A percentile compares a stretch with the other conserved stretches of the same genome.
These are phyloP conservation scores for Anoplius nigerrimus DNA, from an alignment of 2,888 invertebrate species.

Conservation along the genomic window DNA sequence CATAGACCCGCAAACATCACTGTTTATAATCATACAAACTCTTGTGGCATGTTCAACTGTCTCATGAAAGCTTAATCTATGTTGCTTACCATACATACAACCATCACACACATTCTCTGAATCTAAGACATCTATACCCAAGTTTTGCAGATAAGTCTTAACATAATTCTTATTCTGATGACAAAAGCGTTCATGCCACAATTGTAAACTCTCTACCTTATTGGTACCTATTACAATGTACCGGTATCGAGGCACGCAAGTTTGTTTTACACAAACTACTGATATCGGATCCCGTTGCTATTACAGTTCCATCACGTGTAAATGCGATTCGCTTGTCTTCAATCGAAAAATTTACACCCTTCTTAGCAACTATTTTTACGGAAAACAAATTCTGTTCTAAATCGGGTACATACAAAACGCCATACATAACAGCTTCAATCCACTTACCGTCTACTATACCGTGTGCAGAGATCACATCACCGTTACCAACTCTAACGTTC, in stretches of 20 bases:
- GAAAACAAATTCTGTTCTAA: constrained; percentile 35
- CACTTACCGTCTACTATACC: constrained; percentile 25
- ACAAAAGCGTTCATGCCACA: too few species aligned
- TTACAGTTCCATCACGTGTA: too few species aligned
- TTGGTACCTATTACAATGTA: too few species aligned
- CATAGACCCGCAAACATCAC: constrained; percentile 13
- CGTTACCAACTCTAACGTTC: too few species aligned
- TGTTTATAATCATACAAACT: constrained; percentile 1
- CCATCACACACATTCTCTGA: background rate
- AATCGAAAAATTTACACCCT: constrained; percentile 23
- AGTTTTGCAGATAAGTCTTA: too few species aligned
- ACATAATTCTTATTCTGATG: too few species aligned
- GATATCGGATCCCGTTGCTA: too few species aligned
- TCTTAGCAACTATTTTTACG: constrained; percentile 15
- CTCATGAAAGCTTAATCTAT: constrained; percentile 1
- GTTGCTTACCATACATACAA: background rate
- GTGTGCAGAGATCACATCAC: constrained; percentile 16
- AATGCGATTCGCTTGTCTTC: background rate
- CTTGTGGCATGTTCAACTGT: background rate
- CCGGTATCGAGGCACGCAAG: too few species aligned
- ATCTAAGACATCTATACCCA: too few species aligned
- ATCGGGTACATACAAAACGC: constrained; percentile 28
- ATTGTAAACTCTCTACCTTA: too few species aligned
- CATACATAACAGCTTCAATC: constrained; percentile 1
- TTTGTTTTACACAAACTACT: too few species aligned